A percentile compares a stretch with the other conserved stretches of the same genome.
phyloP scores from a whole-genome alignment of 1,140 invertebrate species.

The Scaptomyza hsui region DNA sequence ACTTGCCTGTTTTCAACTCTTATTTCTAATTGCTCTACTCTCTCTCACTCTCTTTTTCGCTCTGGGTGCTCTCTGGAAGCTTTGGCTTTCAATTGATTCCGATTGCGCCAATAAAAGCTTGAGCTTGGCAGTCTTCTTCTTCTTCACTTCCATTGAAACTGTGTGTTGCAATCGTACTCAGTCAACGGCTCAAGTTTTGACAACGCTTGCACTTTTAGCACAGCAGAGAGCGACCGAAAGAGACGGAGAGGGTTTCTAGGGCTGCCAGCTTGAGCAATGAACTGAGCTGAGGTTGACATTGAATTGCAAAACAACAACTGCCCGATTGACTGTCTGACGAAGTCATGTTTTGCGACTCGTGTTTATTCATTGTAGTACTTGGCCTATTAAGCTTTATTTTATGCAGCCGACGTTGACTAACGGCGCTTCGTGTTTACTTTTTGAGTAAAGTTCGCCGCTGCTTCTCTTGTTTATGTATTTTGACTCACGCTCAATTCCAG shows the following conservation, averaged over 20 bases:
- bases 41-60: background rate
- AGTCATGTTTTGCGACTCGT: conserved; percentile 22
- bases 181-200: conserved; percentile 61
- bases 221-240: background rate
- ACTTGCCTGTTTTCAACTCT: conserved; percentile 48
- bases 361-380: conserved; percentile 31
- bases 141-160: conserved; percentile 37
- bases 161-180: conserved; percentile 50
- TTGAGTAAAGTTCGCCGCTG: conserved; percentile 5
- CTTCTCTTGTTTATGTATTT: background rate
- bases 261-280: conserved; percentile 53
- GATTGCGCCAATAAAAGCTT: conserved; percentile 26
- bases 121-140: background rate
- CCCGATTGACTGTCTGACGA: conserved; percentile 9
- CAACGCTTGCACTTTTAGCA: conserved; percentile 23
- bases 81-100: conserved; percentile 28
- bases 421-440: conserved; percentile 23
- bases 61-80: conserved; percentile 8
- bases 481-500: conserved; percentile 55
- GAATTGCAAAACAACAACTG: conserved; percentile 23
- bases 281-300: conserved; percentile 47
- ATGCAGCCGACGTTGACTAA: conserved; percentile 39
- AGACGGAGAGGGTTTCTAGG: conserved; percentile 22
- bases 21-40: conserved; percentile 2
- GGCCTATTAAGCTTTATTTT: conserved; percentile 38